A percentile compares a stretch with the other conserved stretches of the same genome.
Conservation (phyloP, 2,888 invertebrate species). For the Eristalis arbustorum region DNA sequence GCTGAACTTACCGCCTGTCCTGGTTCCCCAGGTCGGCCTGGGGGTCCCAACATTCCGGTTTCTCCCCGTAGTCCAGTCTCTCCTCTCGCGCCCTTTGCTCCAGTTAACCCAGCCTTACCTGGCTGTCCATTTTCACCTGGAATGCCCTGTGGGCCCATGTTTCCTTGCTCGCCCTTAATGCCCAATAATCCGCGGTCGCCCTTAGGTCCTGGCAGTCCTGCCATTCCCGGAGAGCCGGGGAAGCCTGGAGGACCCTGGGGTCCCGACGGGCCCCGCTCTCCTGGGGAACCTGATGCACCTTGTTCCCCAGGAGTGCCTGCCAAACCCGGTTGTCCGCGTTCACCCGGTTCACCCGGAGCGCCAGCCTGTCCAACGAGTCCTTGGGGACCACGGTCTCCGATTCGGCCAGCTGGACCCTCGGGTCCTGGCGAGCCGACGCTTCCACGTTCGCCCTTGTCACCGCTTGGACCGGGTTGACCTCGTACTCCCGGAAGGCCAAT, state of each 20-base stretch:
- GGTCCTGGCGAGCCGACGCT: constrained; percentile 85
- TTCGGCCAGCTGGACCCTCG: constrained; percentile 86
- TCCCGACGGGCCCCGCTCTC: constrained; percentile 88
- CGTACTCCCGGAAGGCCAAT: constrained; percentile 88
- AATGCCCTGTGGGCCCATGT: constrained; percentile 83
- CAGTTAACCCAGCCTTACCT: constrained; percentile 83
- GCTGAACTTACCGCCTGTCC: constrained; percentile 84
- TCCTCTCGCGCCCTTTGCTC: constrained; percentile 88
- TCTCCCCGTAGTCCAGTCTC: constrained; percentile 90
- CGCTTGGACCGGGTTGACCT: constrained; percentile 84
- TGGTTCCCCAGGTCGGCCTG: constrained; percentile 88
- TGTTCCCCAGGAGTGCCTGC: constrained; percentile 86
- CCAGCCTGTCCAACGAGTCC: constrained; percentile 89
- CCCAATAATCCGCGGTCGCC: constrained; percentile 88
- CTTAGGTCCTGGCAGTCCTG: constrained; percentile 87
- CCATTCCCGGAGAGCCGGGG: constrained; percentile 85
- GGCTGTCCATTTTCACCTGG: constrained; percentile 81
- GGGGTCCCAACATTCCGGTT: constrained; percentile 86
- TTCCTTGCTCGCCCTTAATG: constrained; percentile 88
- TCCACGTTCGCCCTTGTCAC: constrained; percentile 85
- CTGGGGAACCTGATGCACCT: constrained; percentile 87
- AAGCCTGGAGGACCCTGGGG: constrained; percentile 86
- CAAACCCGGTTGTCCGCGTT: constrained; percentile 88
- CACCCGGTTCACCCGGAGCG: constrained; percentile 90
- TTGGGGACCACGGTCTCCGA: constrained; percentile 88